phyloP scores from a whole-genome alignment of 2,113 vertebrate genomes.

The Microcebus murinus region DNA sequence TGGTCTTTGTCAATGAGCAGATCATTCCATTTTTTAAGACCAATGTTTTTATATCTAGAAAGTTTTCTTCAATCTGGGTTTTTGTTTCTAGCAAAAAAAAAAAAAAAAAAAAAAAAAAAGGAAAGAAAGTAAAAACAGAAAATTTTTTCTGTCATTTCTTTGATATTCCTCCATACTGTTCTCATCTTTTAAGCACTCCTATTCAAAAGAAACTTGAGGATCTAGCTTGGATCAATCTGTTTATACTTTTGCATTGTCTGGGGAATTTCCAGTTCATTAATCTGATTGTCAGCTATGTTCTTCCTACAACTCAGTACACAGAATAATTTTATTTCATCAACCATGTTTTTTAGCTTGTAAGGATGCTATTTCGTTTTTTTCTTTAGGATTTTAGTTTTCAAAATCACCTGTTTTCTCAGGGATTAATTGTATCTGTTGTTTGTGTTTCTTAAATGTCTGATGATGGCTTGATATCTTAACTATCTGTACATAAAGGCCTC shows the following conservation, averaged over 20 bases:
- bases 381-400: not conserved
- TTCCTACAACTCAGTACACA: not conserved
- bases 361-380: not conserved
- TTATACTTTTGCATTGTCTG: not conserved
- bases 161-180: not conserved
- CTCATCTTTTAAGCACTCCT: not conserved
- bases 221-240: not conserved
- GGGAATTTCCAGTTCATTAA: not conserved
- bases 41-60: not conserved
- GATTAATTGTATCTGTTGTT: not conserved
- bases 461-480: not conserved
- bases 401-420: not conserved
- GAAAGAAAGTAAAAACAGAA: not conserved
- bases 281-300: not conserved
- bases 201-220: not conserved
- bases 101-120: no score
- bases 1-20: not conserved
- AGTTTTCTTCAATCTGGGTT: not conserved
- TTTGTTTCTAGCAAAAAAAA: no score
- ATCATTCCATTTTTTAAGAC: constrained; percentile 7
- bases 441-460: not conserved
- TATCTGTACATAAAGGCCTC: not conserved
- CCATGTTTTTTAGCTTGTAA: not conserved
- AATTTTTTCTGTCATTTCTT: not conserved
- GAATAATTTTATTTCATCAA: constrained; percentile 27